Percentiles rank a stretch among this genome's conserved stretches.
These are phyloP conservation scores for Caenorhabditis sulstoni DNA, from an alignment of 2,888 invertebrate genomes.

Conservation along the genomic window DNA sequence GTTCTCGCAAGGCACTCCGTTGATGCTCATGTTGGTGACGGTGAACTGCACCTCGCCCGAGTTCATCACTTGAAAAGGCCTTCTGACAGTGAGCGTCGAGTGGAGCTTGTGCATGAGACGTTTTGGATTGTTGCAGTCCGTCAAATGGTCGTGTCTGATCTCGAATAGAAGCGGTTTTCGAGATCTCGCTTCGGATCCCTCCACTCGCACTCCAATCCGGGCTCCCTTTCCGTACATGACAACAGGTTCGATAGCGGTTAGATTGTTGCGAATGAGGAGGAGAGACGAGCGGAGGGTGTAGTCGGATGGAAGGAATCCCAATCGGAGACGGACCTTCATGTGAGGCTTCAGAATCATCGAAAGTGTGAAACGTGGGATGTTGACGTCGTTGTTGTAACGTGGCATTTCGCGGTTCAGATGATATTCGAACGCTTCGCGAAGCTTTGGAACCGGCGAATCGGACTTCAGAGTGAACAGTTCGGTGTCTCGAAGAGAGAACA, in stretches of 20 bases:
- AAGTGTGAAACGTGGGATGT: slow-evolving; percentile 82
- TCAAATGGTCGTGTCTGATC: slow-evolving; percentile 85
- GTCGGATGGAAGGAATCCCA: slow-evolving; percentile 83
- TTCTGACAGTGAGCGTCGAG: slow-evolving; percentile 87
- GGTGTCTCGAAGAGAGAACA: slow-evolving; percentile 81
- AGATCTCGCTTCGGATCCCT: slow-evolving; percentile 71
- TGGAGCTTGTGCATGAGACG: slow-evolving; percentile 82
- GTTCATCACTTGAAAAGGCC: slow-evolving; percentile 90
- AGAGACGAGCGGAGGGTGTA: slow-evolving; percentile 82
- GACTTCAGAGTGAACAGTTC: slow-evolving; percentile 78
- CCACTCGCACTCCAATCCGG: slow-evolving; percentile 87
- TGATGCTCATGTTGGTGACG: slow-evolving; percentile 82
- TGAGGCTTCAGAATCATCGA: slow-evolving; percentile 85
- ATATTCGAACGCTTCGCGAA: slow-evolving; percentile 81
- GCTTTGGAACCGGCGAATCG: slow-evolving; percentile 81
- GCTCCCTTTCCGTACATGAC: slow-evolving; percentile 90
- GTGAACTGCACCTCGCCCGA: slow-evolving; percentile 89
- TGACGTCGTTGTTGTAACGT: slow-evolving; percentile 39
- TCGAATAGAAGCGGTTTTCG: slow-evolving; percentile 88
- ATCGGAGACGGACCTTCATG: slow-evolving; percentile 81
- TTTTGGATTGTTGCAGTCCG: slow-evolving; percentile 84
- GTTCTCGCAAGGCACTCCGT: slow-evolving; percentile 82
- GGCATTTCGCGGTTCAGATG: slow-evolving; percentile 44
- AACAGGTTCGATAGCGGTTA: slow-evolving; percentile 92
- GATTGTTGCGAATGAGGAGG: slow-evolving; percentile 87